phyloP scores from a whole-genome alignment of 1,140 invertebrate genomes.

The Agrilus planipennis region DNA sequence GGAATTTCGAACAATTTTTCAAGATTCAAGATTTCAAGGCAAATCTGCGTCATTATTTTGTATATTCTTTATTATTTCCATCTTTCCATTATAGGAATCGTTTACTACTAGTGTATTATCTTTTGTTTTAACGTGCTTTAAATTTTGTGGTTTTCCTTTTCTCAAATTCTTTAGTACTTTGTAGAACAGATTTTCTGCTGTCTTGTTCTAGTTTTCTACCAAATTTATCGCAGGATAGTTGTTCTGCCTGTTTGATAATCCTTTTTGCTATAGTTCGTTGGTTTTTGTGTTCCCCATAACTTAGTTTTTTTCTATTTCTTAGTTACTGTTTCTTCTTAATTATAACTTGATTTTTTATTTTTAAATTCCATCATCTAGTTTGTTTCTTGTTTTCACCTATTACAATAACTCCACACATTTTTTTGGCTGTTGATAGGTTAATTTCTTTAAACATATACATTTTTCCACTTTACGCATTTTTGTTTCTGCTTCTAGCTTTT shows the following conservation, averaged over 20 bases:
- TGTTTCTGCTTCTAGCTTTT: neutral
- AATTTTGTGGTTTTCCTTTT: neutral
- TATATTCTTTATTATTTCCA: constrained; percentile 11
- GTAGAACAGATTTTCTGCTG: neutral
- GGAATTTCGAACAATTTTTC: too few relatives aligned
- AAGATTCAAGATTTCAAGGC: too few relatives aligned
- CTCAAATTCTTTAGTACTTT: neutral
- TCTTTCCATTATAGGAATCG: constrained; percentile 6
- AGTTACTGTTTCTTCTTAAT: too few relatives aligned
- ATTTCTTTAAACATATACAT: neutral
- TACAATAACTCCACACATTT: constrained; percentile 2
- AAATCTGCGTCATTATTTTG: too few relatives aligned
- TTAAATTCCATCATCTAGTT: neutral
- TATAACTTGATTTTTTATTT: too few relatives aligned
- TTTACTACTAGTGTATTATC: neutral
- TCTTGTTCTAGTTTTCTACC: constrained; percentile 2
- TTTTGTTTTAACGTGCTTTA: constrained; percentile 1
- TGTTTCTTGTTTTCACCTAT: neutral
- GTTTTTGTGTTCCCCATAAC: too few relatives aligned
- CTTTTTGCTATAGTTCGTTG: constrained; percentile 2
- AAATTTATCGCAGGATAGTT: constrained; percentile 4
- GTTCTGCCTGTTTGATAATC: neutral
- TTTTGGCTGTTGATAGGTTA: neutral
- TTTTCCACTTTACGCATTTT: neutral
- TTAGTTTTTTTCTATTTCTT: constrained; percentile 2